Percentiles rank a stretch among this genome's conserved stretches.
Evolutionary conservation across 2,888 invertebrate genomes (phyloP).

Genomic region (Pantelozetes paolii): DNA sequence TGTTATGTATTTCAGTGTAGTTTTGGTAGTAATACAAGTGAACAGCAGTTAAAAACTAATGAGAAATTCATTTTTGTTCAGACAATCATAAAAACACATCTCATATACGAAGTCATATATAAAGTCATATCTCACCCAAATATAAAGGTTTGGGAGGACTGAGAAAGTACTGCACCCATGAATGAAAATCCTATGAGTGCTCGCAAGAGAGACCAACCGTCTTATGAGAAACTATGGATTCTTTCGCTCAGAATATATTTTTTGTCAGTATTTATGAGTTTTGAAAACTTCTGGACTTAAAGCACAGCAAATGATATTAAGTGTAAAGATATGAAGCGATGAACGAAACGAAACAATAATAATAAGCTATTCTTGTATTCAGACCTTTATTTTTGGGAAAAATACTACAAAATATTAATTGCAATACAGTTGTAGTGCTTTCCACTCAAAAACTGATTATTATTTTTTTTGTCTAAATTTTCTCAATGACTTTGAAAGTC

Average conservation of each 20-base stretch:
- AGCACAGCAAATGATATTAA: slow-evolving; percentile 10
- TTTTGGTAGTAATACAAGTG: not conserved
- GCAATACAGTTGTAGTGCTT: not conserved
- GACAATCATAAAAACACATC: slow-evolving; percentile 33
- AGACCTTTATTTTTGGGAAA: slow-evolving; percentile 1
- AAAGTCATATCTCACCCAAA: slow-evolving; percentile 27
- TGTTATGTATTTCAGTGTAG: not conserved
- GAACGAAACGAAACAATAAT: slow-evolving; percentile 19
- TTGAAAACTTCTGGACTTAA: not conserved
- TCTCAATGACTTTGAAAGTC: not conserved
- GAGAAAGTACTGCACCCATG: slow-evolving; percentile 38
- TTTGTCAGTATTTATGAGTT: not conserved
- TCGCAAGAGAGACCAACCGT: slow-evolving; percentile 37
- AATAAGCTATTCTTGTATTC: not conserved
- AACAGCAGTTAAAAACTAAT: not conserved
- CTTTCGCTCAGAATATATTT: slow-evolving; percentile 12
- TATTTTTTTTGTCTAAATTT: not conserved
- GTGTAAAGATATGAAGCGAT: slow-evolving; percentile 26
- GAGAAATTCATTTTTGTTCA: slow-evolving; percentile 34
- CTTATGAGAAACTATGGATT: slow-evolving; percentile 19
- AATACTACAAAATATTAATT: slow-evolving; percentile 16
- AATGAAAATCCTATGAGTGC: slow-evolving; percentile 13
- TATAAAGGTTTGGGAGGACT: slow-evolving; percentile 16
- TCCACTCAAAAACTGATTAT: not conserved
- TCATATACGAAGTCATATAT: slow-evolving; percentile 9